A percentile compares a stretch with the other conserved stretches of the same genome.
These are phyloP conservation scores for Hyalella azteca DNA, from an alignment of 2,888 invertebrate species.

Conservation along the genomic window DNA sequence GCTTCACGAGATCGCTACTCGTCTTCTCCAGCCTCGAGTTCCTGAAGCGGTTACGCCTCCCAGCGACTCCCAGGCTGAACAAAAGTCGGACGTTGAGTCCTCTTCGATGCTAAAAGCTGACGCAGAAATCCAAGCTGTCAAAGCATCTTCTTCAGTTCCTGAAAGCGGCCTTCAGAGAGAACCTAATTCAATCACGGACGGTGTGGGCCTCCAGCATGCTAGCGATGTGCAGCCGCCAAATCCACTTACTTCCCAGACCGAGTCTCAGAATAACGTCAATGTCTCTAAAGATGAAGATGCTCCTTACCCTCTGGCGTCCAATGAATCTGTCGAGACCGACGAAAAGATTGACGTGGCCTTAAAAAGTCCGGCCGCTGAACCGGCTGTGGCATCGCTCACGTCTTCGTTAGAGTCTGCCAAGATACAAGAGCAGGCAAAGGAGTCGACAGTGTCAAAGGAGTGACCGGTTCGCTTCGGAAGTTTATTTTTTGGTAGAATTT, in stretches of 20 bases:
- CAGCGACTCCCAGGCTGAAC: not conserved
- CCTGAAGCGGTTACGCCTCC: not conserved
- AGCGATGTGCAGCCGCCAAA: constrained; percentile 18
- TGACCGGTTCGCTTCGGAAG: too few relatives aligned
- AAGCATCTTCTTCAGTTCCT: not conserved
- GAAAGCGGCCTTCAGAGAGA: not conserved
- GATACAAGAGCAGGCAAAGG: not conserved
- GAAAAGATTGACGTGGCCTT: not conserved
- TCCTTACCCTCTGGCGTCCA: not conserved
- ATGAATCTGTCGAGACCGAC: constrained; percentile 12
- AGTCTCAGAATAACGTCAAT: constrained; percentile 24
- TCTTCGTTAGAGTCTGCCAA: constrained; percentile 13
- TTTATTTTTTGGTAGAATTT: too few relatives aligned
- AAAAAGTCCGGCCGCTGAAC: constrained; percentile 8
- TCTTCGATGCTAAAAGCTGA: not conserved
- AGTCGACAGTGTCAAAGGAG: not conserved
- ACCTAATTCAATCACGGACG: constrained; percentile 3
- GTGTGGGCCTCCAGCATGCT: constrained; percentile 11
- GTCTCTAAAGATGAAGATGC: not conserved
- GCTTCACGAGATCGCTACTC: not conserved
- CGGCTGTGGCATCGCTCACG: not conserved
- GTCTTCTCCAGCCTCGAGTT: not conserved
- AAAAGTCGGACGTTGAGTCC: not conserved
- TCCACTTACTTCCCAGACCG: constrained; percentile 25
- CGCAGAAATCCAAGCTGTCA: constrained; percentile 5